Evolutionary conservation across 2,888 invertebrate species (phyloP), one percentile per base, ranked within the genome.

Genomic region (Pecten maximus): DNA sequence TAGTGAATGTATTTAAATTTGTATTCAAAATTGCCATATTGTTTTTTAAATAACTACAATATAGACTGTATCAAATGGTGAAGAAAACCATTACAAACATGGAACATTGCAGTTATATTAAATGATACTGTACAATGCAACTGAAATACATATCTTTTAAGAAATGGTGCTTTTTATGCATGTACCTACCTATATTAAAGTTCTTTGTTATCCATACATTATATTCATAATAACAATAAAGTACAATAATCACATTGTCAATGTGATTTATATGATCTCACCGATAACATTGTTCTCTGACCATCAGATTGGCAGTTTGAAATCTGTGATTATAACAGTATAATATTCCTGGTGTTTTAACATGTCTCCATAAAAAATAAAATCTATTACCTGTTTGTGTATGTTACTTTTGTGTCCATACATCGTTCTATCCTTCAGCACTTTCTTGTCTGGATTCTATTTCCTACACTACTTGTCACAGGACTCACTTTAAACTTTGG

Each of bases 251-350:
- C 74, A 74, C 15, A 74, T 10, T 74, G 74, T 6, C 74, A 74
- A 10, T 35, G 8, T 10, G 54, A n/a, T 23, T 54, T 54, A 54
- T 60, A 35, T 74, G 74, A 74, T 74, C 74, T 74, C 74, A 35
- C 35, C 19, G 35, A 54, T 23, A 54, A 12, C 19, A 54, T 19
- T 54, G 19, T 54, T 54, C 19, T 54, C 50, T 16, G 12, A 54
- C 19, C 50, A 54, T 19, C 12, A 54, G 16, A 54, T 54, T 2
- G 15, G 50, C 15, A 54, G 19, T 2, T 4, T 23, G 15, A 28
- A 74, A 28, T 74, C 74, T 74, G 74, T 74, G 28, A 74, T 74
- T 74, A 35, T 60, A n/a, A 60, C 60, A 60, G 23, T 60, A 44
- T 10, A 60, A 60, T 60, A 60, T n/a, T n/a, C n/a, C n/a, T 60